Evolutionary conservation across 2,797 vertebrate genomes (phyloP), one percentile per base, ranked within the genome.

Genomic region (Brachymystax lenok): DNA sequence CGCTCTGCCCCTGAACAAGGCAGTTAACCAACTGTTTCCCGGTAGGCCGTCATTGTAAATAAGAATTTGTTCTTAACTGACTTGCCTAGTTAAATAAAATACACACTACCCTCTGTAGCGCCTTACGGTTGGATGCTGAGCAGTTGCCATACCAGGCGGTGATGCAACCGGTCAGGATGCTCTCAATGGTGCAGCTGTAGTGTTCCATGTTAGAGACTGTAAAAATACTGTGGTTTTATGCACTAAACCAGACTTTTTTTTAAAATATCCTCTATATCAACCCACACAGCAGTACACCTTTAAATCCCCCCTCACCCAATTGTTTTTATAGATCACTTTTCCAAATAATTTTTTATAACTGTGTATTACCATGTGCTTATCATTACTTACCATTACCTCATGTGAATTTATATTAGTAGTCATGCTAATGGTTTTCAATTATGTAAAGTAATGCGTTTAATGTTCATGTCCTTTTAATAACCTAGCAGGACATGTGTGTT

Each of bases 391-490:
- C 4, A 50, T 56, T 40, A 51, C 27, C 19, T 74, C 17, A 0
- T 77, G 52, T 83, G 59, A 63, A 63, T 21, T 28, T 67, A 64
- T 75, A 77, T 79, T 79, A 69, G 72, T 61, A 12, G 61, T 50
- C 19, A 74, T 40, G 10, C 5, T 79, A 30, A 83, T 84, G 66
- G 54, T 63, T 83, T 81, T 77, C 19, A 82, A 50, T 80, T 74
- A 79, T 75, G 59, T 75, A 76, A 85, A 80, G 67, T 74, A 71
- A 78, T 88, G 71, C 83, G 77, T 14, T 69, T 64, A 74, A 74
- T 72, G 28, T 80, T 75, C 21, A 74, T 83, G 86, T 85, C 80
- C 83, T 87, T 88, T 78, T 79, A 69, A 71, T 89, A 88, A 89
- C 82, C 84, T 89, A 87, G 71, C 61, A 75, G 17, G 80, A 68